A percentile compares a stretch with the other conserved stretches of the same genome.
phyloP scores from a whole-genome alignment of 2,113 vertebrate genomes.

The Apteryx owenii region DNA sequence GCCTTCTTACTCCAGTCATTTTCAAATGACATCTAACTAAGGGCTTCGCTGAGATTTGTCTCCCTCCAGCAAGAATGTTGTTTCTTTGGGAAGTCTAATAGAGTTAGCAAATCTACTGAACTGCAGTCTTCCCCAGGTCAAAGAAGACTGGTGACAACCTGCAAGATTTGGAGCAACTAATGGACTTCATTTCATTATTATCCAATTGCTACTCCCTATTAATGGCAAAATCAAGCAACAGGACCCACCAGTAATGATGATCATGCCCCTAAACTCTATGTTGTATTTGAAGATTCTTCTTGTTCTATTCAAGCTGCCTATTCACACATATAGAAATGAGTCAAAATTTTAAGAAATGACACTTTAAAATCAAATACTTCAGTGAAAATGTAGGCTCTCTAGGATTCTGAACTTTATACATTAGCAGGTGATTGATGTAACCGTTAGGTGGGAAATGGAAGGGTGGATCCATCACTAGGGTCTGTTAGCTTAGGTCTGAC shows the following conservation, averaged over 20 bases:
- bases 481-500: not conserved
- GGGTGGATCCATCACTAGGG: not conserved
- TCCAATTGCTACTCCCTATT: not conserved
- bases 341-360: not conserved
- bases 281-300: not conserved
- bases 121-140: not conserved
- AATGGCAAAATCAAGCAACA: not conserved
- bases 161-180: not conserved
- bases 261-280: not conserved
- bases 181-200: not conserved
- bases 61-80: not conserved
- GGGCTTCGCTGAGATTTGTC: not conserved
- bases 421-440: not conserved
- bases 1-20: not conserved
- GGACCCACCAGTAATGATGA: not conserved
- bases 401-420: not conserved
- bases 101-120: not conserved
- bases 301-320: not conserved
- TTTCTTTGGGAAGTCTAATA: not conserved
- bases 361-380: not conserved
- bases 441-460: not conserved
- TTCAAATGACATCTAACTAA: not conserved
- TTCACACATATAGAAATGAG: fast-evolving
- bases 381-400: not conserved
- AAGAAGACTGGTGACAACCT: not conserved